Conservation (phyloP, 2,888 invertebrate species). For the Rotaria magnacalcarata region DNA sequence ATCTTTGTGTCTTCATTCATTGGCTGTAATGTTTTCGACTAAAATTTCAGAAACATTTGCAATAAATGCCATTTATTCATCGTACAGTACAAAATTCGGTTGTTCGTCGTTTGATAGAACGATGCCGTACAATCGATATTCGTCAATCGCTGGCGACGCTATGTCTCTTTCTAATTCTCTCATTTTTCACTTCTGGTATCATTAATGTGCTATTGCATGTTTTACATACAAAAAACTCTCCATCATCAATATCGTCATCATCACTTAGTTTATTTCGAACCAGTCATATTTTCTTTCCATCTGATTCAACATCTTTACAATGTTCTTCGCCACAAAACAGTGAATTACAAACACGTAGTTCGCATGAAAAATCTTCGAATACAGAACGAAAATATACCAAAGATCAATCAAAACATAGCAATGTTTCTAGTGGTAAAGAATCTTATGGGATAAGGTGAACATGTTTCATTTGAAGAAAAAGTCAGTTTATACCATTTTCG, state of each 20-base stretch:
- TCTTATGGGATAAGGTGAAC: no score
- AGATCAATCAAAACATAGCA: neutral
- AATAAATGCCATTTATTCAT: neutral
- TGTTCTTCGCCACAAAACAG: neutral
- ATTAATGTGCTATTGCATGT: neutral
- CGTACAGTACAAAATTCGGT: neutral
- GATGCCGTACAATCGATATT: neutral
- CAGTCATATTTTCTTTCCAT: neutral
- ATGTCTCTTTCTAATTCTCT: neutral
- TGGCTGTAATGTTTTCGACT: neutral
- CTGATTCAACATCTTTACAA: neutral
- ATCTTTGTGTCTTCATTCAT: neutral
- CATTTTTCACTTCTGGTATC: neutral
- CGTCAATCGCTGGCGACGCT: neutral
- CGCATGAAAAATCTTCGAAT: neutral
- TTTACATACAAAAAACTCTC: neutral
- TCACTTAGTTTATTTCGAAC: neutral
- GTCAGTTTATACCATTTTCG: no score
- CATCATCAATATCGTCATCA: neutral
- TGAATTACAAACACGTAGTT: neutral
- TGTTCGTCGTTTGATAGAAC: neutral
- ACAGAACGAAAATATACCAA: neutral
- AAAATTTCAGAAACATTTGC: neutral
- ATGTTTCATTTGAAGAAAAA: no score
- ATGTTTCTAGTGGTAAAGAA: neutral